Base-by-base conservation (phyloP, 2,113 vertebrate genomes). In the Oenanthe oenanthe region DNA sequence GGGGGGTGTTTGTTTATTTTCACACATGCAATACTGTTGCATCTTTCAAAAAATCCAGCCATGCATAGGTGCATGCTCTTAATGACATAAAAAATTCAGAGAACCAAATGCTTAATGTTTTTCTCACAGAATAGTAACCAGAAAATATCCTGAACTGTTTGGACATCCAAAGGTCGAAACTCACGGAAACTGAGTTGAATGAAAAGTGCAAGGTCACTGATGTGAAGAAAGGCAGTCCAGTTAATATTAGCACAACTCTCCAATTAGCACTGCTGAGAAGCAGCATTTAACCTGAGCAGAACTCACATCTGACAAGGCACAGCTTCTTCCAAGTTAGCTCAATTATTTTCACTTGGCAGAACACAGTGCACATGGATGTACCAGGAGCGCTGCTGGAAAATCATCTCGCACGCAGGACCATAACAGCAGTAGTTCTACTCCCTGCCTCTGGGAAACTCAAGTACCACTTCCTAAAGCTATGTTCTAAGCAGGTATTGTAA, bases 231-330 rank as follows among this genome's bases (percentile, higher is more conserved):
- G 31, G 42, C 45, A 66, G 58, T 61, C 75, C 28, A 57, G 20
- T 80, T 75, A 91, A 65, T 80, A 58, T 53, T 65, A 91, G 53
- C 54, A 71, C 68, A 80, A 56, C 28, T 32, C 66, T 72, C 51
- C 81, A 89, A 80, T 89, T 81, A 92, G 60, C 36, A 51, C 67
- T 77, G 63, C 72, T 34, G 15, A 70, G 75, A 53, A 53, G 36
- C n/a, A 75, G 63, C 60, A 66, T 78, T 92, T 94, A 91, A 84
- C 76, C 70, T 17, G 16, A 80, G 76, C 51, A 91, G 72, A 94
- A 34, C 38, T 70, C 51, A 70, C 51, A 66, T 45, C 63, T 84
- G 63, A 95, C 76, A 80, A 68, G 63, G 51, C 51, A 19, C 54
- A 62, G 17, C 43, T 89, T 61, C 65, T 45, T 91, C 38, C 83